These are phyloP conservation scores for Aurelia coerulea DNA, from an alignment of 30 jellyfish, hydroid and myxozoan species.

Conservation along the genomic window DNA sequence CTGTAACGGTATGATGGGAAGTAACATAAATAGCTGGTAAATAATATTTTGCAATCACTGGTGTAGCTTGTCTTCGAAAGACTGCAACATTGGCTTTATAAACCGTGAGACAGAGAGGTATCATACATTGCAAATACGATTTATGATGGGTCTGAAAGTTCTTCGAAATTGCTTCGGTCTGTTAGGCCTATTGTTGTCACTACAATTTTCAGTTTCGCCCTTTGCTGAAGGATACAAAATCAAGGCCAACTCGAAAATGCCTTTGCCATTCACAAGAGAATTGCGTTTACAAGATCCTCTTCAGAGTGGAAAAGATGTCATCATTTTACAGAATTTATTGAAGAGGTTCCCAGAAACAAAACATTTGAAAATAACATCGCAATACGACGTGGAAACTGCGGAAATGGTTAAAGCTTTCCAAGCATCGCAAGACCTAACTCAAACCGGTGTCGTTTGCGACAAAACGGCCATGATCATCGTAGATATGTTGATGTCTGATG, in stretches of 20 bases:
- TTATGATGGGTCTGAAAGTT: no score
- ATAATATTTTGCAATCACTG: no score
- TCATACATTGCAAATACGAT: no score
- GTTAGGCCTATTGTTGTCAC: no score
- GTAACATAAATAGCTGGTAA: no score
- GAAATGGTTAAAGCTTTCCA: constrained; percentile 58
- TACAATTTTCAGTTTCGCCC: no score
- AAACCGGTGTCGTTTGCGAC: constrained; percentile 67
- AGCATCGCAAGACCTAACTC: constrained; percentile 17
- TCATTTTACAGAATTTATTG: constrained; percentile 76
- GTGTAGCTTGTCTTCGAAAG: no score
- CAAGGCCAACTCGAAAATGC: constrained; percentile 28
- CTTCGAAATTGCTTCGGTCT: no score
- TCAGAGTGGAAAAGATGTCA: constrained; percentile 74
- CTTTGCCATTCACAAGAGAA: constrained; percentile 67
- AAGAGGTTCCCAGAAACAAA: constrained; percentile 38
- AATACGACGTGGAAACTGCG: constrained; percentile 68
- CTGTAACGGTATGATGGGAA: no score
- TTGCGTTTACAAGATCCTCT: constrained; percentile 59
- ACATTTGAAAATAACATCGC: constrained; percentile 28
- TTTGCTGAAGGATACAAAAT: constrained; percentile 3
- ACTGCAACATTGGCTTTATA: no score
- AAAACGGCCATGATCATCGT: constrained; percentile 55
- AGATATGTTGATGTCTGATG: constrained; percentile 66
- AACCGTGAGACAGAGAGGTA: no score